Percentiles rank a stretch among this genome's conserved stretches.
phyloP scores from a whole-genome alignment of 2,797 vertebrate genomes.

The Centroberyx gerrardi region DNA sequence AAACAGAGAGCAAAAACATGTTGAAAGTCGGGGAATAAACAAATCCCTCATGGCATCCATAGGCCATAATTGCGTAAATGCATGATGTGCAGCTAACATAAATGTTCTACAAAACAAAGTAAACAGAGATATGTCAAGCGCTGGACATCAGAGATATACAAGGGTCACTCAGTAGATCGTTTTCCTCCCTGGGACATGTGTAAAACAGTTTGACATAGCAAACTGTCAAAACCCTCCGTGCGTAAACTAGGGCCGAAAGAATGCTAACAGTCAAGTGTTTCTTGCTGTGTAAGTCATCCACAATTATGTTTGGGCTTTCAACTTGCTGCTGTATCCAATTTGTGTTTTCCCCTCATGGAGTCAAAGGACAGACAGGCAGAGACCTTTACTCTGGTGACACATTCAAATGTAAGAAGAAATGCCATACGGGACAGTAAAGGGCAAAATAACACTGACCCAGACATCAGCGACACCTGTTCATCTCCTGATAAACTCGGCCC shows the following conservation, averaged over 20 bases:
- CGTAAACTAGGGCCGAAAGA: constrained; percentile 77
- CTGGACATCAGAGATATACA: constrained; percentile 58
- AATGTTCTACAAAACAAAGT: constrained; percentile 66
- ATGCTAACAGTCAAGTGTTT: constrained; percentile 77
- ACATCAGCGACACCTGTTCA: constrained; percentile 52
- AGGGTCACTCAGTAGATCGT: constrained; percentile 60
- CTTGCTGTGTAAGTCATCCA: constrained; percentile 52
- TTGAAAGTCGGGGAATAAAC: constrained; percentile 65
- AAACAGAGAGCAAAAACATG: constrained; percentile 60
- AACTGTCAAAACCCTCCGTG: constrained; percentile 61
- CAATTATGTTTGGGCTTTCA: constrained; percentile 51
- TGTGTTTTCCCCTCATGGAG: constrained; percentile 10
- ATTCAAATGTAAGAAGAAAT: constrained; percentile 56
- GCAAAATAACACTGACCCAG: constrained; percentile 54
- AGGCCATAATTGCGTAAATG: constrained; percentile 49
- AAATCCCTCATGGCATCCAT: constrained; percentile 47
- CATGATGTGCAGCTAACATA: constrained; percentile 61
- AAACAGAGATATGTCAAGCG: constrained; percentile 76
- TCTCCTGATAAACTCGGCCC: constrained; percentile 49
- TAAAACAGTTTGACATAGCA: constrained; percentile 63
- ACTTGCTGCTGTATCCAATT: constrained; percentile 28
- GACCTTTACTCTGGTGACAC: constrained; percentile 34
- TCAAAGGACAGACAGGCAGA: constrained; percentile 5
- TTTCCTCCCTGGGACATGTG: constrained; percentile 52
- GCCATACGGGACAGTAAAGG: constrained; percentile 39